Base-by-base conservation (phyloP, 2,113 vertebrate genomes). In the Colinus virginianus region DNA sequence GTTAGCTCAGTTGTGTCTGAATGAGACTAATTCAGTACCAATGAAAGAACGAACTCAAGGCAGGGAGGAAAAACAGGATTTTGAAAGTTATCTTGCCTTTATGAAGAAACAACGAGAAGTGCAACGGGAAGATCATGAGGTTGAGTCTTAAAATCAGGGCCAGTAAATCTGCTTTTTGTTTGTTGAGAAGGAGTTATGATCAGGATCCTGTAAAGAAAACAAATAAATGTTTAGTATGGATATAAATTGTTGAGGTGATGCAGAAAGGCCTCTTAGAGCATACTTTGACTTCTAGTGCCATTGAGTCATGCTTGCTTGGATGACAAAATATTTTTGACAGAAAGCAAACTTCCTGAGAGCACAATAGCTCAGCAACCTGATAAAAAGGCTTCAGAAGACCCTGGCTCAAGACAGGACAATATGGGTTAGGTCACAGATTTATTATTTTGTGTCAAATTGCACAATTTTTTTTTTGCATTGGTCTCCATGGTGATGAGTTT, bases 81-180 rank as follows among this genome's bases (percentile, higher is more conserved):
- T 97, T 95, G 71, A 96, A 97, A 96, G 71, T 26, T 56, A 63
- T 56, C 74, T 51, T 85, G 34, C 70, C 78, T 96, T 95, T 84
- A 26, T 46, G 56, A 84, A 59, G 45, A 53, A 96, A 87, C 22
- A 36, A 45, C 45, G 92, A 69, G 68, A 90, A 91, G 1, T 10
- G 7, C 12, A 56, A 94, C 71, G 45, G 94, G 76, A 95, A 87
- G 51, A 90, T 84, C 64, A 72, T 88, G 16, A 84, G 94, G 87
- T 91, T 75, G 81, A 95, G 78, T 51, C 91, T 94, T 48, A 79
- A 64, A 95, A 97, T 92, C 43, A 80, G 20, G 22, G 15, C 38
- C 16, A 53, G 61, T 95, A 97, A 88, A 96, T 95, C 90, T 89
- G 36, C 45, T 63, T 91, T 95, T 95, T 96, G 90, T 97, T 96